A percentile compares a stretch with the other conserved stretches of the same genome.
phyloP scores from a whole-genome alignment of 1,140 invertebrate species.

The Venturia canescens region DNA sequence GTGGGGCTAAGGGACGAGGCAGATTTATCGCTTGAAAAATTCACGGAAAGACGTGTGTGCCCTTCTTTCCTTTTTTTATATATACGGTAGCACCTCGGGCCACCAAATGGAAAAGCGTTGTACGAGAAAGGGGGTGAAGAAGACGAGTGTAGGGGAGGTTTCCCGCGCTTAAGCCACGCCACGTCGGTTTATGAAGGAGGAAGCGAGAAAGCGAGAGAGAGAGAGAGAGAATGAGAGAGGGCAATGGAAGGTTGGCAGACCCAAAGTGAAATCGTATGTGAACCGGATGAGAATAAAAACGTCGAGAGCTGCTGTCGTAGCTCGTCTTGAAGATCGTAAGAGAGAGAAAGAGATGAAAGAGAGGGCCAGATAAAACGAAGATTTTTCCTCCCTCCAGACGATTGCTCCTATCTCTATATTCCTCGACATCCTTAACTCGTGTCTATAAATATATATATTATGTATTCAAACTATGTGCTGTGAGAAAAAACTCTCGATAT shows the following conservation, averaged over 20 bases:
- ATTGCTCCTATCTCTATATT: constrained; percentile 38
- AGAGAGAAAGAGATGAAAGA: constrained; percentile 12
- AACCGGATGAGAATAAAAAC: constrained; percentile 61
- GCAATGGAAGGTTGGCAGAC: constrained; percentile 29
- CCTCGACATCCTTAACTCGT: constrained; percentile 36
- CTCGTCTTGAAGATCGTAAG: constrained; percentile 22
- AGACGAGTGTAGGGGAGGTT: constrained; percentile 29
- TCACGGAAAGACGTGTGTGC: constrained; percentile 57
- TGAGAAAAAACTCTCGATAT: constrained; percentile 37
- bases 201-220: constrained; percentile 1
- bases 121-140: constrained; percentile 55
- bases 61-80: constrained; percentile 43
- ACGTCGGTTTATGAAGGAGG: constrained; percentile 8
- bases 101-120: constrained; percentile 71
- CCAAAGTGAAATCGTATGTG: constrained; percentile 59
- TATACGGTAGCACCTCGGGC: constrained; percentile 24
- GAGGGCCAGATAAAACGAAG: not conserved
- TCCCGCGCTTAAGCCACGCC: constrained; percentile 18
- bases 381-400: constrained; percentile 24
- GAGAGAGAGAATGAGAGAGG: not conserved
- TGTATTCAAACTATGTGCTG: not conserved
- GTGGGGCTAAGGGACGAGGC: constrained; percentile 44
- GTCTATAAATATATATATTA: not conserved
- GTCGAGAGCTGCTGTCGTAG: constrained; percentile 50
- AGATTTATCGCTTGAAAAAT: constrained; percentile 69